Percentiles rank a stretch among this genome's conserved stretches.
These are phyloP conservation scores for Microtus agrestis DNA, from an alignment of 2,797 vertebrate genomes.

Conservation along the genomic window DNA sequence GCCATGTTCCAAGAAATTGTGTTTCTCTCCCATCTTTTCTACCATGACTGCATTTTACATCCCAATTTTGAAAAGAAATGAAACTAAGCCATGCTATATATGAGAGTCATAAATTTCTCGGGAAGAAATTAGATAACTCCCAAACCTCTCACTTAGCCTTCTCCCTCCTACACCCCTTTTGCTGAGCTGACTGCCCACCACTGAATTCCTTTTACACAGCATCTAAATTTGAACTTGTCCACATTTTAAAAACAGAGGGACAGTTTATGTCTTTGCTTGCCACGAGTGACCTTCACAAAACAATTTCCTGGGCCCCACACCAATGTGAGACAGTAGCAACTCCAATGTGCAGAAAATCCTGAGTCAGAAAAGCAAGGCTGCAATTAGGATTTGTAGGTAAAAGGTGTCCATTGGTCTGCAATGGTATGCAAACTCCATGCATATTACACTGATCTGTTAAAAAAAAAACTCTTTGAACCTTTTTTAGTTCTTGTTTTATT, in stretches of 20 bases:
- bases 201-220: not conserved
- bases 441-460: not conserved
- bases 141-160: not conserved
- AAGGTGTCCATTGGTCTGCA: not conserved
- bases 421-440: not conserved
- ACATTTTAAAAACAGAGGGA: not conserved
- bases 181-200: not conserved
- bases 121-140: not conserved
- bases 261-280: slow-evolving; percentile 1
- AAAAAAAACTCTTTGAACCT: not conserved
- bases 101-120: not conserved
- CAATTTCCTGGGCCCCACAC: not conserved
- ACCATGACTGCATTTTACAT: not conserved
- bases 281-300: not conserved
- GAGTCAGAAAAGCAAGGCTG: not conserved
- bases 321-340: not conserved
- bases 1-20: not conserved
- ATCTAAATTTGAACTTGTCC: not conserved
- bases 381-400: not conserved
- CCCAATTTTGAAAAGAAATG: slow-evolving; percentile 56
- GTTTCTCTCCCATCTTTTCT: not conserved
- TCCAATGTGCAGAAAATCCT: slow-evolving; percentile 28
- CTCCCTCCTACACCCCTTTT: not conserved
- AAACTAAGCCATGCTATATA: not conserved
- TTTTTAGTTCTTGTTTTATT: slow-evolving; percentile 48